A percentile compares a stretch with the other conserved stretches of the same genome.
Conservation (phyloP, 2,113 vertebrate genomes). For the Nymphicus hollandicus region DNA sequence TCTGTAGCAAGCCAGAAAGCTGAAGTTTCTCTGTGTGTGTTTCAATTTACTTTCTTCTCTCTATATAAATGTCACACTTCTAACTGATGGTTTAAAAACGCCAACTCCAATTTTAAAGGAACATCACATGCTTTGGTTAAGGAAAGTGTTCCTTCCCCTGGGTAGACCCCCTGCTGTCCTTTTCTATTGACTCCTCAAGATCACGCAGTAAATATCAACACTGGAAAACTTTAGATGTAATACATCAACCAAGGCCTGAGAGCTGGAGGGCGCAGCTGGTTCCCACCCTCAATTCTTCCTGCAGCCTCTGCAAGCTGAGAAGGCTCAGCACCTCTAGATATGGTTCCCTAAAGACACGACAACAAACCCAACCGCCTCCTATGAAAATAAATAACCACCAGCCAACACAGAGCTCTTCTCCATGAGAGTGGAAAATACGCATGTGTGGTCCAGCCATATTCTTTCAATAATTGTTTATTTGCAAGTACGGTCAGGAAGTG, state of each 20-base stretch:
- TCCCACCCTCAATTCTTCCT: background rate
- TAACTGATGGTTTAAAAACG: background rate
- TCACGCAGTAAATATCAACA: background rate
- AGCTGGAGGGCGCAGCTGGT: background rate
- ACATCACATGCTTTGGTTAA: background rate
- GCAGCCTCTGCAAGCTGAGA: slow-evolving; percentile 9
- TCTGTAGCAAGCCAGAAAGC: background rate
- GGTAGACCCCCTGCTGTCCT: background rate
- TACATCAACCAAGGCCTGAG: background rate
- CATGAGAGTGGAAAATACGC: background rate
- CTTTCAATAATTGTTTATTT: slow-evolving; percentile 30
- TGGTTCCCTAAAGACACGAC: background rate
- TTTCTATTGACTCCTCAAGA: background rate
- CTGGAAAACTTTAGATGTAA: background rate
- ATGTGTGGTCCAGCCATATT: slow-evolving; percentile 41
- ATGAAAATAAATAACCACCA: slow-evolving; percentile 30
- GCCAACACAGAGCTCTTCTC: background rate
- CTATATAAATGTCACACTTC: background rate
- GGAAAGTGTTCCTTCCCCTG: background rate
- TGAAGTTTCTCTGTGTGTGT: background rate
- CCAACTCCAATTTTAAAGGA: background rate
- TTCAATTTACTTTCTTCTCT: background rate
- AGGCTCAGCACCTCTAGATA: background rate
- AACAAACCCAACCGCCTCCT: background rate
- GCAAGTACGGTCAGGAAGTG: background rate